phyloP scores from a whole-genome alignment of 92 coral and sea anemone genomes.

The Porites lobata region DNA sequence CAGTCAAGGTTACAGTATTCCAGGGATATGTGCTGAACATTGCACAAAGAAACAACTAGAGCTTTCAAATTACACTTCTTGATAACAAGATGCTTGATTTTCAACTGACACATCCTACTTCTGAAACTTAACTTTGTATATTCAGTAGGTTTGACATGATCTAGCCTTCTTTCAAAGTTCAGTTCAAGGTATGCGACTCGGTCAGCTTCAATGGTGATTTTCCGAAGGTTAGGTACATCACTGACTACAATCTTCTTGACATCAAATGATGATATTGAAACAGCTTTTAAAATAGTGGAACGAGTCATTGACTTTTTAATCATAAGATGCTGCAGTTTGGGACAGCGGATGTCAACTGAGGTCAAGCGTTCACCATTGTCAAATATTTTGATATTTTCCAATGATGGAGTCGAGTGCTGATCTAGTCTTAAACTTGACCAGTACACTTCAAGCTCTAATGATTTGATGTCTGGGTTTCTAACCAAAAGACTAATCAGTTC shows the following conservation, averaged over 20 bases:
- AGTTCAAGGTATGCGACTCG: conserved; percentile 61
- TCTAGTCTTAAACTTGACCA: conserved; percentile 79
- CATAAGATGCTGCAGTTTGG: conserved; percentile 67
- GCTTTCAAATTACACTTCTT: conserved; percentile 79
- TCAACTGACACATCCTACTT: conserved; percentile 11
- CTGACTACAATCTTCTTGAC: conserved; percentile 48
- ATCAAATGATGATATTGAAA: conserved; percentile 53
- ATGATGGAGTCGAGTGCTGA: conserved; percentile 82
- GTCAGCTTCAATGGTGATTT: conserved; percentile 59
- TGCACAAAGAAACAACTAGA: conserved; percentile 53
- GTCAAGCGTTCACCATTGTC: conserved; percentile 79
- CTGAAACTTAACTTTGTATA: conserved; percentile 74
- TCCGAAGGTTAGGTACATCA: conserved; percentile 80
- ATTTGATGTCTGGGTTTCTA: conserved; percentile 83
- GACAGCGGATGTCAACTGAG: conserved; percentile 80
- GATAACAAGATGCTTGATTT: conserved; percentile 48
- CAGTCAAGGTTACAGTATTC: conserved; percentile 85
- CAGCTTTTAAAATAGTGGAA: conserved; percentile 70
- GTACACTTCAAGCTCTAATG: conserved; percentile 68
- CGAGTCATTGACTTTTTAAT: conserved; percentile 75
- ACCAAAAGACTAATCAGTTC: conserved; percentile 79
- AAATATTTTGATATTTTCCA: conserved; percentile 61
- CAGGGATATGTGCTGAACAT: conserved; percentile 66
- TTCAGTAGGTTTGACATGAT: conserved; percentile 76
- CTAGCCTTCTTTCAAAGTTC: conserved; percentile 81